A percentile compares a stretch with the other conserved stretches of the same genome.
Conservation (phyloP, 2,888 invertebrate species). For the Leptopilina myrica region DNA sequence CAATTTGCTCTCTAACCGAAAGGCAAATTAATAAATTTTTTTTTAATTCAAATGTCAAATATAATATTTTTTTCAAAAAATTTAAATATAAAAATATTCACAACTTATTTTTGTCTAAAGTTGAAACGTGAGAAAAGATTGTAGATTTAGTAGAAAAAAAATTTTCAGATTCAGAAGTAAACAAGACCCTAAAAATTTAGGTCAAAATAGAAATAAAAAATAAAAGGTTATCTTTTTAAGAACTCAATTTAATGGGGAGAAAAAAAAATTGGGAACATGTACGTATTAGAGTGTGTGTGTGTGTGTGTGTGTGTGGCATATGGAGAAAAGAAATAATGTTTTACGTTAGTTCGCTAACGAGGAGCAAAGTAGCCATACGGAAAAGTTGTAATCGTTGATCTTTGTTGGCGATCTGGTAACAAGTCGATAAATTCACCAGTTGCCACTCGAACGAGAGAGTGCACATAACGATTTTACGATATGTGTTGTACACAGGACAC, state of each 20-base stretch:
- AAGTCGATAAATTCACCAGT: constrained; percentile 37
- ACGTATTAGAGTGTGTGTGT: neutral
- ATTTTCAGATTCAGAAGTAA: too few species aligned
- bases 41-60: neutral
- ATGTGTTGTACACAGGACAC: constrained; percentile 10
- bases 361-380: neutral
- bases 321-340: neutral
- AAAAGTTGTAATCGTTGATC: constrained; percentile 35
- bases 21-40: neutral
- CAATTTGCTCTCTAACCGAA: too few species aligned
- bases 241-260: too few species aligned
- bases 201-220: too few species aligned
- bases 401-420: constrained; percentile 34
- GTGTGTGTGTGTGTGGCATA: neutral
- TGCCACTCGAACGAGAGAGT: constrained; percentile 28
- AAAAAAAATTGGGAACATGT: neutral
- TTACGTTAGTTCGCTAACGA: constrained; percentile 26
- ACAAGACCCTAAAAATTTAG: too few species aligned
- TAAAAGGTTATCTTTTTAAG: too few species aligned
- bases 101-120: too few species aligned
- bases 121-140: too few species aligned
- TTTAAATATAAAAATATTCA: neutral
- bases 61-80: neutral
- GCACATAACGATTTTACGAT: constrained; percentile 31
- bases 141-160: too few species aligned